Percentiles rank a stretch among this genome's conserved stretches.
phyloP scores from a whole-genome alignment of 2,888 invertebrate genomes.

The Boloria euphrosyne region DNA sequence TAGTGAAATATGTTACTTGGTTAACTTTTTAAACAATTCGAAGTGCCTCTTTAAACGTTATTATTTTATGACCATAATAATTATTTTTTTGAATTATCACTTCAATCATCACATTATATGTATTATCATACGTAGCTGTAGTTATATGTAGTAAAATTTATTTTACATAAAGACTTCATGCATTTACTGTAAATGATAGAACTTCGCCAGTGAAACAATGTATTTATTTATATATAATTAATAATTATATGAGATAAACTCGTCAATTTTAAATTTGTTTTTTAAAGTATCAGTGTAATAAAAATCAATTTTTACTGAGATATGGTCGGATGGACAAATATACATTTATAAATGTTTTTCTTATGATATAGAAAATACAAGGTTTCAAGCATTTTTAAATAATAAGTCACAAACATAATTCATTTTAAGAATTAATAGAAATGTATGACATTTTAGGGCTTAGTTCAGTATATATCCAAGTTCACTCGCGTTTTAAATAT shows the following conservation, averaged over 20 bases:
- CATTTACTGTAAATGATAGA: constrained; percentile 10
- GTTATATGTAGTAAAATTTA: constrained; percentile 9
- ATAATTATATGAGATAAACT: too few species aligned
- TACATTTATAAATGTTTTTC: too few species aligned
- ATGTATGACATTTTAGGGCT: too few species aligned
- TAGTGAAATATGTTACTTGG: background rate
- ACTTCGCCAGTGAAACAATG: background rate
- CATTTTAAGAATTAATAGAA: too few species aligned
- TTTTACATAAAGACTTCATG: constrained; percentile 4
- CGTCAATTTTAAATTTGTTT: background rate
- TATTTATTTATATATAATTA: constrained; percentile 6
- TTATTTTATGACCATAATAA: background rate
- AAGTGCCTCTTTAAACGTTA: background rate
- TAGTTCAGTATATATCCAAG: too few species aligned
- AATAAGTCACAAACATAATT: too few species aligned
- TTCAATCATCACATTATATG: background rate
- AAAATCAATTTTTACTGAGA: too few species aligned
- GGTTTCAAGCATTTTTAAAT: too few species aligned
- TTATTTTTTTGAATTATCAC: background rate
- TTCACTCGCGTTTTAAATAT: too few species aligned
- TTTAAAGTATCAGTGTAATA: too few species aligned
- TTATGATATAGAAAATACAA: too few species aligned
- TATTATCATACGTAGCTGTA: constrained; percentile 7
- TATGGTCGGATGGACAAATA: too few species aligned
- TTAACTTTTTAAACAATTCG: background rate